Evolutionary conservation across 2,113 vertebrate species (phyloP).

Genomic region (Podocnemis expansa): DNA sequence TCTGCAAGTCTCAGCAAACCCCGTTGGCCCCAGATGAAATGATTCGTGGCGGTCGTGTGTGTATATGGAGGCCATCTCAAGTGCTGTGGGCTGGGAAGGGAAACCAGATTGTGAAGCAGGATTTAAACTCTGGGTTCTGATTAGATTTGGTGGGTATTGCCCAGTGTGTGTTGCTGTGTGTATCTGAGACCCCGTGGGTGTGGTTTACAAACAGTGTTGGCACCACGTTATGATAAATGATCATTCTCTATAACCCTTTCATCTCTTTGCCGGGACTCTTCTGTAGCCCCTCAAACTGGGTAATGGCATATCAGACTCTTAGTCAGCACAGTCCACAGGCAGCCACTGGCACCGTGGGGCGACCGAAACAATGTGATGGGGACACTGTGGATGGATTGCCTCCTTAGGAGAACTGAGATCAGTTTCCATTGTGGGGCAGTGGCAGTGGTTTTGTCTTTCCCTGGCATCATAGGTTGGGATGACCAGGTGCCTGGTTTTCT

Average conservation of each 20-base stretch:
- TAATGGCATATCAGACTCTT: not conserved
- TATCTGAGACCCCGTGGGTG: not conserved
- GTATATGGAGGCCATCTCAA: not conserved
- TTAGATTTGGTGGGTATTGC: not conserved
- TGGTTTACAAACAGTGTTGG: accelerated
- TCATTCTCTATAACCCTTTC: not conserved
- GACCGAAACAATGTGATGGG: not conserved
- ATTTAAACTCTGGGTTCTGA: not conserved
- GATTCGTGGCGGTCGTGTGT: accelerated
- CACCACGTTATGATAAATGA: not conserved
- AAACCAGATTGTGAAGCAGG: not conserved
- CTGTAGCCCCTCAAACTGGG: too few species aligned
- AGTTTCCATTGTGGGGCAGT: not conserved
- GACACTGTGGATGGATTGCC: not conserved
- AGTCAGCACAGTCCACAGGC: not conserved
- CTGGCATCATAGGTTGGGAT: not conserved
- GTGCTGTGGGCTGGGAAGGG: not conserved
- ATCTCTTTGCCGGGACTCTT: not conserved
- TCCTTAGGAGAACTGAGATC: not conserved
- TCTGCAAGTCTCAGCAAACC: not conserved
- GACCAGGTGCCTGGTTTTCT: too few species aligned
- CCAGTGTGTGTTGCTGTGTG: not conserved
- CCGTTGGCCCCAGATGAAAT: not conserved
- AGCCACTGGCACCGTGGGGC: not conserved
- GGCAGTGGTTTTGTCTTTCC: not conserved